Base-by-base conservation (phyloP, 1,140 invertebrate genomes). In the Apis dorsata region DNA sequence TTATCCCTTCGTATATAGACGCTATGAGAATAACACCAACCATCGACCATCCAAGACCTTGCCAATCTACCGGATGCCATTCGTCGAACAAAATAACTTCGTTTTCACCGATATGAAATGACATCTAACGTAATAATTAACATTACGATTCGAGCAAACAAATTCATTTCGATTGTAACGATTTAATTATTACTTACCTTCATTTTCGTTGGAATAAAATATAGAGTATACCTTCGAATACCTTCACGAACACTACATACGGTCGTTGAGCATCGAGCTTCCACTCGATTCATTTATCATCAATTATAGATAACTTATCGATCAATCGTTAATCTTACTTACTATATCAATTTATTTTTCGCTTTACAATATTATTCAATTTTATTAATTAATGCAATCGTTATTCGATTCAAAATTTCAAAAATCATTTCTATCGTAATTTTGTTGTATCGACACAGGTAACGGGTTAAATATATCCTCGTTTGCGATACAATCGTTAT, bases 21-120 rank as follows among this genome's bases (percentile, higher is more conserved):
- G 89, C 90, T 28, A 94, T 34, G 0, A 93, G 63, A 79, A 90
- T 81, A 21, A 94, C 89, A 8, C 91, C 93, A 68, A 93, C 57
- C 34, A 89, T 86, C 0, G 93, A 94, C 66, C 89, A 90, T 0
- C 91, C 55, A 70, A 94, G 88, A 13, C 92, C 93, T 72, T 84
- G 73, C 85, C 86, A 86, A 72, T 92, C 85, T 21, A 80, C 80
- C 7, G 90, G 87, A 60, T 81, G 69, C 93, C 93, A 94, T 86
- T 78, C 78, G 28, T 90, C 49, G 49, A 94, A 93, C 12, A 94
- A 83, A 83, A 94, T 92, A 63, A 87, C 90, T 84, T 93, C 93
- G 3, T n/a, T 66, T 13, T 92, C 81, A 55, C 92, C 92, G 59
- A 90, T 87, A 79, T 94, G 93, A 89, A 94, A 94, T 69, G 85